Evolutionary conservation across 2,113 vertebrate genomes (phyloP), one percentile per base, ranked within the genome.

Genomic region (Theropithecus gelada): DNA sequence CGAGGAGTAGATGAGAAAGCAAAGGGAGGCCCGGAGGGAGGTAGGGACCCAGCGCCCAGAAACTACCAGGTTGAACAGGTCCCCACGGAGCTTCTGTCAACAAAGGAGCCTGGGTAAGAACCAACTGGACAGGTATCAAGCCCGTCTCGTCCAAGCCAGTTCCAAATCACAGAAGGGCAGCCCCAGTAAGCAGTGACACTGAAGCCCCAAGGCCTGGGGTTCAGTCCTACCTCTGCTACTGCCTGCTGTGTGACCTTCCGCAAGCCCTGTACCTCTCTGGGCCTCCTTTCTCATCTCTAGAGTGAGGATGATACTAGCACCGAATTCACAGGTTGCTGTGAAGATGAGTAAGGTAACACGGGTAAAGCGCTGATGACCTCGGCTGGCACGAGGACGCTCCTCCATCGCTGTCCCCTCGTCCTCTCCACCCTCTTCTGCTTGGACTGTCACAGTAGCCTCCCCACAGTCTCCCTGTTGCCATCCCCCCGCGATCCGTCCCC

Each of bases 191-290:
- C 52, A 22, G 59, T 2, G 66, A 72, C 16, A 57, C 96, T 35
- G 8, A 7, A 83, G 55, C 55, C 72, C 16, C 2, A 50, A 68
- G 40, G 61, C 27, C 61, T 43, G 14, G 17, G 38, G 57, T 87
- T 87, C 61, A 80, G 75, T 83, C 82, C 89, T 61, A 40, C 61
- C 79, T 97, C 83, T 72, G 76, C 32, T 59, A 32, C 86, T 48
- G 66, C 59, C 50, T 94, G 75, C 61, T 80, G 3, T 40, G 25
- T 48, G 70, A 57, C 50, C 50, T 23, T 6, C 30, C 35, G 61
- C 45, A 52, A 40, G 30, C 45, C 72, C 43, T 3, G 6, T 8
- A 3, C 35, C 79, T 90, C 52, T 68, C 57, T 61, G 88, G 79
- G 75, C 61, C 92, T 94, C 52, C 8, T 57, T 85, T 32, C 55